A percentile compares a stretch with the other conserved stretches of the same genome.
Evolutionary conservation across 2,797 vertebrate genomes (phyloP).

Genomic region (Poecilia velifera): DNA sequence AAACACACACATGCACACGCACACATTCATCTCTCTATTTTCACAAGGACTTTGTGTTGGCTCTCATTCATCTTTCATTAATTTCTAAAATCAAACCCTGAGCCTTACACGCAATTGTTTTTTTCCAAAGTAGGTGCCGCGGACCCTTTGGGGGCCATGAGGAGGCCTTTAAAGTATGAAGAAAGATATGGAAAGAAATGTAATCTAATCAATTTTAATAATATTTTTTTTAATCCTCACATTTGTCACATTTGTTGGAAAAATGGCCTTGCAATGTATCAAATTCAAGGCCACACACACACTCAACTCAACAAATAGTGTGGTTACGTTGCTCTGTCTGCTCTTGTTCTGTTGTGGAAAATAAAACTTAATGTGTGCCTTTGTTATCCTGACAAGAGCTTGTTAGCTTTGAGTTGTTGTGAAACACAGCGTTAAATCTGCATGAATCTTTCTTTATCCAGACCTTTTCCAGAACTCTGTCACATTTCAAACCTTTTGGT

Average conservation of each 20-base stretch:
- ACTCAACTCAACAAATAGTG: slow-evolving; percentile 8
- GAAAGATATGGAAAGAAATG: too few relatives aligned
- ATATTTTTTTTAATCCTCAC: too few relatives aligned
- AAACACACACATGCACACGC: not conserved
- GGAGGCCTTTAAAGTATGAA: too few relatives aligned
- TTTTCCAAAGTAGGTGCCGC: too few relatives aligned
- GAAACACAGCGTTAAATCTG: not conserved
- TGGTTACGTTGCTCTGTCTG: slow-evolving; percentile 1
- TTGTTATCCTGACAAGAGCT: not conserved
- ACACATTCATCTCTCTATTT: not conserved
- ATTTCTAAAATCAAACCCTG: too few relatives aligned
- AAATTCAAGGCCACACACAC: not conserved
- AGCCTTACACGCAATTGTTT: too few relatives aligned
- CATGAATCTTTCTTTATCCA: slow-evolving; percentile 1
- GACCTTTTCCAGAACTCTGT: slow-evolving; percentile 7
- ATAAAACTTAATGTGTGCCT: slow-evolving; percentile 5
- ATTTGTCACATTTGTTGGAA: too few relatives aligned
- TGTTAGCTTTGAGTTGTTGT: slow-evolving; percentile 4
- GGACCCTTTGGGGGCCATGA: too few relatives aligned
- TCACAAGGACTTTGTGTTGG: too few relatives aligned
- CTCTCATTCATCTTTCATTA: too few relatives aligned
- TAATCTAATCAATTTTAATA: too few relatives aligned
- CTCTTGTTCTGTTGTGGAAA: slow-evolving; percentile 15
- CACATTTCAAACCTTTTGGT: slow-evolving; percentile 13
- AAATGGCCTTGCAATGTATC: too few relatives aligned